phyloP scores from a whole-genome alignment of 1,140 invertebrate species.

The Monomorium pharaonis region DNA sequence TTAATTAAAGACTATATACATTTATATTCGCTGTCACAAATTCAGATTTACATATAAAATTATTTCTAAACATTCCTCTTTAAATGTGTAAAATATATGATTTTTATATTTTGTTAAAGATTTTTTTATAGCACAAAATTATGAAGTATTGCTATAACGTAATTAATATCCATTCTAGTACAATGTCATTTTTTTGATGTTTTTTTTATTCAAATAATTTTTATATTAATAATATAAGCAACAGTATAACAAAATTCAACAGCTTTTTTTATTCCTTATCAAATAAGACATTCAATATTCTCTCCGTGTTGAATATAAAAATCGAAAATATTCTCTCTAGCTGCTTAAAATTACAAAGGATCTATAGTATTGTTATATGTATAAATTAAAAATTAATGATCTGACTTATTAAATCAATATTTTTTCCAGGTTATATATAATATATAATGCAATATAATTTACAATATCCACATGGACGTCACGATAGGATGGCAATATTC shows the following conservation, averaged over 20 bases:
- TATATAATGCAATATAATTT: conserved; percentile 11
- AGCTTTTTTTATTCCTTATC: not conserved
- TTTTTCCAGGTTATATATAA: not conserved
- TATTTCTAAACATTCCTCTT: conserved; percentile 26
- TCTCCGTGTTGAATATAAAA: not conserved
- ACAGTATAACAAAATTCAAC: not conserved
- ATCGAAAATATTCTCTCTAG: not conserved
- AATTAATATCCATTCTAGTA: not conserved
- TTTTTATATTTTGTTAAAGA: not conserved
- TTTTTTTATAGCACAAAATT: not conserved
- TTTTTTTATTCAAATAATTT: conserved; percentile 3
- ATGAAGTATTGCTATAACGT: not conserved
- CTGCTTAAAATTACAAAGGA: conserved; percentile 10
- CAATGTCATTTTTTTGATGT: not conserved
- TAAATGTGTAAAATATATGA: conserved; percentile 49
- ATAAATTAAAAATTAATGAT: conserved; percentile 19
- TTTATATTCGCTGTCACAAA: conserved; percentile 65
- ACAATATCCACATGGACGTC: not conserved
- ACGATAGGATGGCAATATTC: not conserved
- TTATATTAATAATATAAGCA: not conserved
- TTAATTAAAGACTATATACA: conserved; percentile 46
- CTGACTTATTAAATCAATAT: conserved; percentile 22
- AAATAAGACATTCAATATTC: not conserved
- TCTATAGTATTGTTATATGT: not conserved
- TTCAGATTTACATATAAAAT: conserved; percentile 62